phyloP scores from a whole-genome alignment of 2,113 vertebrate genomes.

The Scomber japonicus region DNA sequence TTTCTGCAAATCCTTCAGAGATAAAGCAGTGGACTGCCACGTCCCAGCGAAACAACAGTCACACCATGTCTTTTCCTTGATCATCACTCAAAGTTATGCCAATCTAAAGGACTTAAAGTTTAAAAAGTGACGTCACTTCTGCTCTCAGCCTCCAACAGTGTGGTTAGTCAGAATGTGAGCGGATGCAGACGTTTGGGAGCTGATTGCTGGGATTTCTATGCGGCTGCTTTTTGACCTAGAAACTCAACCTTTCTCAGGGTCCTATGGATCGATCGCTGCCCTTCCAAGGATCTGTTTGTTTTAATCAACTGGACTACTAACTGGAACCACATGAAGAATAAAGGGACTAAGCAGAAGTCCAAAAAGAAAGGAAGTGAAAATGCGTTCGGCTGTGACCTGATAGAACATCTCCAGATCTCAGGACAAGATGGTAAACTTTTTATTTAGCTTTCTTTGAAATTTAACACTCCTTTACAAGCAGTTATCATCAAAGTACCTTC shows the following conservation, averaged over 20 bases:
- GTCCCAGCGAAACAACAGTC: slow-evolving; percentile 23
- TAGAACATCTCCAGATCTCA: slow-evolving; percentile 93
- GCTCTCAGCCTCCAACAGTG: slow-evolving; percentile 70
- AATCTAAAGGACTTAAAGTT: slow-evolving; percentile 53
- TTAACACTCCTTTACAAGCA: neutral
- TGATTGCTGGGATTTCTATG: slow-evolving; percentile 69
- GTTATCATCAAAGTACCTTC: neutral
- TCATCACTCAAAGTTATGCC: slow-evolving; percentile 32
- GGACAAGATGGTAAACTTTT: slow-evolving; percentile 95
- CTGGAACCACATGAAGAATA: slow-evolving; percentile 98
- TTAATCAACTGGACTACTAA: slow-evolving; percentile 75
- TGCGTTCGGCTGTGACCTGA: slow-evolving; percentile 97
- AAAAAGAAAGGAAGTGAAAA: slow-evolving; percentile 95
- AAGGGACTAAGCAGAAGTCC: slow-evolving; percentile 95
- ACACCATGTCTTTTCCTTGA: slow-evolving; percentile 25
- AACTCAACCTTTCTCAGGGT: slow-evolving; percentile 42
- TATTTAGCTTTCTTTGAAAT: slow-evolving; percentile 5
- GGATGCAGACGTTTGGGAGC: slow-evolving; percentile 78
- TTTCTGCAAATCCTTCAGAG: slow-evolving; percentile 72
- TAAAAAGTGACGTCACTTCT: slow-evolving; percentile 81
- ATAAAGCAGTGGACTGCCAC: slow-evolving; percentile 62
- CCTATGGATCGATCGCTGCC: slow-evolving; percentile 73
- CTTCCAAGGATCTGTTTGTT: slow-evolving; percentile 65
- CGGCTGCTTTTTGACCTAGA: slow-evolving; percentile 51
- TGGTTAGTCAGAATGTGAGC: slow-evolving; percentile 82